Percentiles rank a stretch among this genome's conserved stretches.
Conservation (phyloP, 2,113 vertebrate species). For the Tupaia tana region DNA sequence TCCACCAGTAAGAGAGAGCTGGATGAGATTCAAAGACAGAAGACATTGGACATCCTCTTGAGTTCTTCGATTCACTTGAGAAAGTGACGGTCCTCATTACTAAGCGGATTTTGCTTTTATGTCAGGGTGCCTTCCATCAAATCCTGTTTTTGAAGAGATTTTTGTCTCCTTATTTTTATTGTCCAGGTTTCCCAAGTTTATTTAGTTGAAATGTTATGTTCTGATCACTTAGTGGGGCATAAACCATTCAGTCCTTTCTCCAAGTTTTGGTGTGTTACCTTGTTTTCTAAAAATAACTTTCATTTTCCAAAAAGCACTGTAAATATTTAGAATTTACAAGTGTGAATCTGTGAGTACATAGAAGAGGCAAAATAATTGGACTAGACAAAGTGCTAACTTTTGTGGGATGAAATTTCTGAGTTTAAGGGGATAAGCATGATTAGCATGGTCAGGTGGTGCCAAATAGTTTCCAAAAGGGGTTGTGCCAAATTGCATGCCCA, state of each 20-base stretch:
- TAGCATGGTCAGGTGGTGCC: neutral
- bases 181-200: neutral
- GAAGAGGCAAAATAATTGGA: neutral
- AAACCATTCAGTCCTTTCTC: neutral
- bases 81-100: neutral
- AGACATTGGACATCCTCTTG: neutral
- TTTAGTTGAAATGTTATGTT: neutral
- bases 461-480: neutral
- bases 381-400: neutral
- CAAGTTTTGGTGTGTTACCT: neutral
- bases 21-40: neutral
- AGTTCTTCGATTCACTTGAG: neutral
- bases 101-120: neutral
- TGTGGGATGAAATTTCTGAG: neutral
- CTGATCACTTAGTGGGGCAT: neutral
- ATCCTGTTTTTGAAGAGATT: neutral
- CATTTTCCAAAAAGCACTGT: neutral
- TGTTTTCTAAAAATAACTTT: neutral
- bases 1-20: neutral
- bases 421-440: neutral
- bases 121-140: neutral
- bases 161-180: too few species aligned
- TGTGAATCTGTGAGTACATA: neutral
- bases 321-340: neutral
- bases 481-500: neutral